Conservation (phyloP, 2,113 vertebrate genomes). For the Rattus norvegicus region DNA sequence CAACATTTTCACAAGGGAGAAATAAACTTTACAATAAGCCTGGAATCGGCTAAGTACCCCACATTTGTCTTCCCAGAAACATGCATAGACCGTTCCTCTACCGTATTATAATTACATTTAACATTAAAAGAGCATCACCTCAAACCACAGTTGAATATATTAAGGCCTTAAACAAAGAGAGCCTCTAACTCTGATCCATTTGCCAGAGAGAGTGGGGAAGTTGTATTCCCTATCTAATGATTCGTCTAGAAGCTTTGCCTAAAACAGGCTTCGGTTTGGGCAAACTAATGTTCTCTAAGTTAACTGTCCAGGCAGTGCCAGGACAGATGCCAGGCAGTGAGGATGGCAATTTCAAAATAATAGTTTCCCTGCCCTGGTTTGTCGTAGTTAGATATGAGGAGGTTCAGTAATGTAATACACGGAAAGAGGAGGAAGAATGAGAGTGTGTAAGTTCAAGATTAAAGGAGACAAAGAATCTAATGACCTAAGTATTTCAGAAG, state of each 20-base stretch:
- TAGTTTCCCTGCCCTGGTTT: constrained; percentile 4
- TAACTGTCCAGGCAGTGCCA: neutral
- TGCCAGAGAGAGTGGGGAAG: constrained; percentile 45
- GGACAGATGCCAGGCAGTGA: neutral
- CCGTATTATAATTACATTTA: constrained; percentile 54
- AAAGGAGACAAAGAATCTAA: constrained; percentile 12
- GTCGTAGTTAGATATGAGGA: neutral
- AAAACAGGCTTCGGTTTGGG: neutral
- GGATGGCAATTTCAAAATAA: constrained; percentile 25
- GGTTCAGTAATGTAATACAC: neutral
- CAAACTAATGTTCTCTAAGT: constrained; percentile 29
- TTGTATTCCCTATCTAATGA: neutral
- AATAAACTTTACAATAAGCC: constrained; percentile 51
- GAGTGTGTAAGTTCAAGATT: neutral
- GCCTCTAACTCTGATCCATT: neutral
- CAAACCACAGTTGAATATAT: constrained; percentile 43
- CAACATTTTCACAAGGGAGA: constrained; percentile 62
- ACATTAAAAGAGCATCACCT: constrained; percentile 55
- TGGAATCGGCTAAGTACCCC: constrained; percentile 24
- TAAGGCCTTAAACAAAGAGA: constrained; percentile 50
- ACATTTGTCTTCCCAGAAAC: constrained; percentile 57
- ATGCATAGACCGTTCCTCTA: neutral
- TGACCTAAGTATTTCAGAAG: constrained; percentile 24
- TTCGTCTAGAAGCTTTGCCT: constrained; percentile 35
- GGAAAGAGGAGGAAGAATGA: neutral